phyloP scores from a whole-genome alignment of 2,797 vertebrate species.

The Hylomyscus alleni region DNA sequence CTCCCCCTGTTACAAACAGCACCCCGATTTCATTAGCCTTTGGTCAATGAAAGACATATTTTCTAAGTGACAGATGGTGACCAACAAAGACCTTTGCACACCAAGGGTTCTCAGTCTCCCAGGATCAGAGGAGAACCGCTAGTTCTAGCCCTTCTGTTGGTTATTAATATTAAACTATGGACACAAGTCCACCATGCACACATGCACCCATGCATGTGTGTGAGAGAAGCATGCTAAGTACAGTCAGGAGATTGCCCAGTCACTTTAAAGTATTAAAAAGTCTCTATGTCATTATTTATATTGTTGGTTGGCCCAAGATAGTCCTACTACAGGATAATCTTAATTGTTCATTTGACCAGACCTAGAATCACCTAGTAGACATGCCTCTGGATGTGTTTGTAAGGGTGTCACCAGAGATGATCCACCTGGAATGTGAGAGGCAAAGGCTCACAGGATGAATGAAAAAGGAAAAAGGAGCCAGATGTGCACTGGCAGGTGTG shows the following conservation, averaged over 20 bases:
- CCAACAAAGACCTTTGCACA: not conserved
- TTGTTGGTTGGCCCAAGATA: not conserved
- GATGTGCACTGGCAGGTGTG: not conserved
- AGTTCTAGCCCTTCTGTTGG: not conserved
- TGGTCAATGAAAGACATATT: not conserved
- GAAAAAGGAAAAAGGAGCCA: not conserved
- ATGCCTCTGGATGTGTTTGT: not conserved
- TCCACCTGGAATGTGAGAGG: not conserved
- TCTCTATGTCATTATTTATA: not conserved
- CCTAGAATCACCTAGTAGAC: not conserved
- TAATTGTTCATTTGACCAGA: not conserved
- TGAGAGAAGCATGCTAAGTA: not conserved
- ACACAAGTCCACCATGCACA: not conserved
- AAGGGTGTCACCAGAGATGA: not conserved
- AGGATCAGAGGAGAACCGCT: not conserved
- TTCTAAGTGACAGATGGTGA: not conserved
- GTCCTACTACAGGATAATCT: not conserved
- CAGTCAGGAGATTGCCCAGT: not conserved
- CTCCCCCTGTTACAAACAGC: not conserved
- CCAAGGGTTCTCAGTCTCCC: not conserved
- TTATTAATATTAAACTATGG: not conserved
- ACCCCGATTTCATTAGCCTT: not conserved
- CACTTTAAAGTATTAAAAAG: not conserved
- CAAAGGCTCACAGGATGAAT: not conserved
- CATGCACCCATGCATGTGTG: not conserved